Evolutionary conservation across 2,888 invertebrate genomes (phyloP), one percentile per base, ranked within the genome.

Genomic region (Rhagophthalmus giganteus): DNA sequence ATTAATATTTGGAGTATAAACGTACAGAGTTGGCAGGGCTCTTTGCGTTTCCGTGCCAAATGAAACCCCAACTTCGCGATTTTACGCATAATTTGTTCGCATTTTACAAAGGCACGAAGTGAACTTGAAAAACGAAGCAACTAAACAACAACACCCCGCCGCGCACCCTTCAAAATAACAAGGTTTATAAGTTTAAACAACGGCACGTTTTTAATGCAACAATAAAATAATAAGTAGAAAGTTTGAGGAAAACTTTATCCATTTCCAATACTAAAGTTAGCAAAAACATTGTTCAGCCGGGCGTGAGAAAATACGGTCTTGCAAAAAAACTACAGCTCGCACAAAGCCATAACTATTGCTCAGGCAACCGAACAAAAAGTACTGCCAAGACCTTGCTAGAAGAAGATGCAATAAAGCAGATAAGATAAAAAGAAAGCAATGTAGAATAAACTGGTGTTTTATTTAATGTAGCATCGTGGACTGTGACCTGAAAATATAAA

Each of bases 301-400:
- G 49, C 57, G 60, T 62, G 62, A 57, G 60, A 59, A 62, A 58
- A 59, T 60, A 57, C 57, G 60, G 59, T 38, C 52, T 42, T 46
- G 25, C 40, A 55, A 59, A 58, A 60, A 58, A 57, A 55, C 49
- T 49, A 46, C 41, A 37, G 47, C 42, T 54, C 52, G 56, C 54
- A 58, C 59, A 51, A 57, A 50, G 55, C 57, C 46, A 58, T 58
- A 61, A 60, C 61, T 60, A 61, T 54, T 58, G 58, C 58, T 60
- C 58, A 57, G 39, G 55, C 55, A 55, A 48, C 31, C 54, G 48
- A 41, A 48, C 54, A 60, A 57, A 61, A 60, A 61, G 45, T 52
- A 55, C 51, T 35, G 33, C 54, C 30, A 52, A 38, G 34, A 46
- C 26, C 25, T 25, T 33, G 30, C 33, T 47, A 50, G 42, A 58